Base-by-base conservation (phyloP, 2,113 vertebrate genomes). In the Dolichallabes microphthalmus region DNA sequence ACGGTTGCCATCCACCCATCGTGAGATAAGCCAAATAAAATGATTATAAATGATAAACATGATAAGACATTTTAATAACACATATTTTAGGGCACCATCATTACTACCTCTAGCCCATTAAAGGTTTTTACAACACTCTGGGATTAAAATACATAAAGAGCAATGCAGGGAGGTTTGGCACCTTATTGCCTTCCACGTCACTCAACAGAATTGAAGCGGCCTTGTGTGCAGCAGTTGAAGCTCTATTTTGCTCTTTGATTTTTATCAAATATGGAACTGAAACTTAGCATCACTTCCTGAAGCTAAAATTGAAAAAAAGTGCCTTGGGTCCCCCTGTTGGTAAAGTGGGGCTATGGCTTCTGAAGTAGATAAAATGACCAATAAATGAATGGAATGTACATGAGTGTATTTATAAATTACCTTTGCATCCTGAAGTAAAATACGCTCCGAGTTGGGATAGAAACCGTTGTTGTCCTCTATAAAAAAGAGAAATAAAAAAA, bases 391-490 rank as follows among this genome's bases (percentile, higher is more conserved):
- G 66, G 45, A 9, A 55, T 10, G 10, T n/a, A 25, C 12, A 15
- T 14, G 39, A n/a, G 35, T 60, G 30, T 20, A 11, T 79, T 35
- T 79, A 50, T 64, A 22, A 81, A 53, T 85, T 85, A 85, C 84
- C 84, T 80, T 63, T 27, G 76, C n/a, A 50, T 71, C 30, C 22
- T 55, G 30, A 69, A 82, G 76, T 39, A 55, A 78, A n/a, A 76
- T 6, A 7, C 57, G 69, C 53, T 83, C 74, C 45, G 75, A 84
- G 73, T 27, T 71, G 53, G 53, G 12, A 52, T 64, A 83, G 82
- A 60, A 88, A 35, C 78, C 85, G 14, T 85, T 87, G 88, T 88
- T 88, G 35, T 88, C 88, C 27, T 88, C 88, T 89, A 80, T 50
- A 82, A 83, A 17, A 82, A 83, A 32, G 53, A 77, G 3, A 77